Evolutionary conservation across 2,113 vertebrate genomes (phyloP).

Genomic region (Chloropsis cyanopogon): DNA sequence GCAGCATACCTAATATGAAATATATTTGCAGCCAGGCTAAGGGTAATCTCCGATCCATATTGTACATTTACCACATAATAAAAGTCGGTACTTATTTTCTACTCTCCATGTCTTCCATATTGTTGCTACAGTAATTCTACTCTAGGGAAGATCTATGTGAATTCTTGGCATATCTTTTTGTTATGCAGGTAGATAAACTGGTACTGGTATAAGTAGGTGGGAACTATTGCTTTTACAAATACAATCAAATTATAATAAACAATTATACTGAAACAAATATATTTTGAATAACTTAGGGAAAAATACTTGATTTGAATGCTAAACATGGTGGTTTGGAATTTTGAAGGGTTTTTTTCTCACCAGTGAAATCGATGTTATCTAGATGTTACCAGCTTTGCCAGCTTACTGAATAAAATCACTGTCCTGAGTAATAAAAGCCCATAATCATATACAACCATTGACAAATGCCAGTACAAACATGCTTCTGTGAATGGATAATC

Average conservation of each 20-base stretch:
- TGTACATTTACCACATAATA: neutral
- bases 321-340: neutral
- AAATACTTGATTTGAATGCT: neutral
- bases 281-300: neutral
- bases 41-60: neutral
- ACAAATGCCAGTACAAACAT: neutral
- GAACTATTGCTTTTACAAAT: neutral
- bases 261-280: neutral
- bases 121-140: neutral
- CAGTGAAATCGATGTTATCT: neutral
- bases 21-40: neutral
- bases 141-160: neutral
- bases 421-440: neutral
- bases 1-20: neutral
- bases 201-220: neutral
- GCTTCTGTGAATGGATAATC: neutral
- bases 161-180: neutral
- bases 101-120: neutral
- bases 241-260: neutral
- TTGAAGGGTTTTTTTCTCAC: neutral
- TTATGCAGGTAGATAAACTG: neutral
- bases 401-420: neutral
- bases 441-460: neutral
- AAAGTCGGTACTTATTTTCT: neutral
- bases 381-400: neutral